A percentile compares a stretch with the other conserved stretches of the same genome.
These are phyloP conservation scores for Teleogryllus oceanicus DNA, from an alignment of 2,888 invertebrate genomes.

Conservation along the genomic window DNA sequence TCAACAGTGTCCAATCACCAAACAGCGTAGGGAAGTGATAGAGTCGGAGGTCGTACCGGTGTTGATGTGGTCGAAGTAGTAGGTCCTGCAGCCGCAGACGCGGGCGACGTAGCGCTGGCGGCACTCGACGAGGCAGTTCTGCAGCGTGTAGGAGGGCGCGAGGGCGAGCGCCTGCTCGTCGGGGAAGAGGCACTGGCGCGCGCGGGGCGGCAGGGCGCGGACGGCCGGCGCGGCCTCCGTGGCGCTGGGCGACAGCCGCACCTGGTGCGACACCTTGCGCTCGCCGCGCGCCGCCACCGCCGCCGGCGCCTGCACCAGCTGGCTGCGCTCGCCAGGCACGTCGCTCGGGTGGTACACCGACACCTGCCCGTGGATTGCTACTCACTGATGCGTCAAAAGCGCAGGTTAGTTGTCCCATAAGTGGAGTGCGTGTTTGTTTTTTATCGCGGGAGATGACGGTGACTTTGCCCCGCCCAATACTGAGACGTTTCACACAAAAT, in stretches of 20 bases:
- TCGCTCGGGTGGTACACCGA: conserved; percentile 38
- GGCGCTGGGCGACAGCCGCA: conserved; percentile 37
- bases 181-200: conserved; percentile 39
- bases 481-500: too few species aligned
- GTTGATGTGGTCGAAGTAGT: conserved; percentile 37
- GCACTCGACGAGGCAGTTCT: conserved; percentile 39
- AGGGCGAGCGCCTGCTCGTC: conserved; percentile 38
- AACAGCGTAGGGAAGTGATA: too few species aligned
- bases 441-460: too few species aligned
- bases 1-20: too few species aligned
- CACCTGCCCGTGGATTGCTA: conserved; percentile 29
- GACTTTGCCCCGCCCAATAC: too few species aligned
- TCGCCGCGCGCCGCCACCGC: conserved; percentile 36
- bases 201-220: conserved; percentile 32
- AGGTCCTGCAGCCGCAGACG: conserved; percentile 38
- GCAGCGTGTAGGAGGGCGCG: conserved; percentile 39
- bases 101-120: conserved; percentile 36
- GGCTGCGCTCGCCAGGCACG: background rate
- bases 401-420: too few species aligned
- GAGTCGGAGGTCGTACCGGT: background rate
- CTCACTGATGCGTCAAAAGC: too few species aligned
- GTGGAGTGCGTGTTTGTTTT: too few species aligned
- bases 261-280: background rate
- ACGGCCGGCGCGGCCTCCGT: conserved; percentile 37
- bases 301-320: conserved; percentile 37